Conservation (phyloP, 2,888 invertebrate species). For the Barypeithes pellucidus region DNA sequence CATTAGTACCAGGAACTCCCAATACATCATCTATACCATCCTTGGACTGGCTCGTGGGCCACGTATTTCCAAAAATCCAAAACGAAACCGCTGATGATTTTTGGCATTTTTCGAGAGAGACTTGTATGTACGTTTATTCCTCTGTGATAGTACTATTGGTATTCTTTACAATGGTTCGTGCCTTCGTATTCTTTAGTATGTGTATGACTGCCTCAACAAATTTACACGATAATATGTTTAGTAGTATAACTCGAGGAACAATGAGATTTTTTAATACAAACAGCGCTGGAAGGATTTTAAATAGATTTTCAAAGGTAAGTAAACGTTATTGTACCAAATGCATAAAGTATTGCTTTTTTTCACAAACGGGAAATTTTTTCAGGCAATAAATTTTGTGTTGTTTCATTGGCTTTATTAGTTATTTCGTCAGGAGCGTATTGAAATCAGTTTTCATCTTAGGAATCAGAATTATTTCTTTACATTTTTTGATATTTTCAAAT, state of each 20-base stretch:
- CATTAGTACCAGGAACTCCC: not conserved
- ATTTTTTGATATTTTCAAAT: too few relatives aligned
- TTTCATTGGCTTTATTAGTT: too few relatives aligned
- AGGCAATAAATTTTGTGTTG: too few relatives aligned
- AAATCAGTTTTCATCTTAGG: too few relatives aligned
- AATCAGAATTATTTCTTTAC: too few relatives aligned
- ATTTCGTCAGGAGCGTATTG: too few relatives aligned
- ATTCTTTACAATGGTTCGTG: slow-evolving; percentile 69
- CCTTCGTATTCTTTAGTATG: slow-evolving; percentile 73
- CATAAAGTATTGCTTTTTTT: too few relatives aligned
- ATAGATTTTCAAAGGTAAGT: slow-evolving; percentile 77
- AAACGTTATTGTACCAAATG: too few relatives aligned
- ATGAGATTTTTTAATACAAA: slow-evolving; percentile 81
- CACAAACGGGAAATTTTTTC: too few relatives aligned
- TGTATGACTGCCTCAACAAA: slow-evolving; percentile 73
- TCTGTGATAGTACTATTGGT: slow-evolving; percentile 70
- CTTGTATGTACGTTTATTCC: slow-evolving; percentile 67
- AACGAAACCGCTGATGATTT: slow-evolving; percentile 55
- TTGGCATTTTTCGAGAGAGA: slow-evolving; percentile 66
- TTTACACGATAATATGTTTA: slow-evolving; percentile 73
- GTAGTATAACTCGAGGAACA: slow-evolving; percentile 75
- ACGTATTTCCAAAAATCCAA: not conserved
- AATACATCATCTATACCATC: not conserved
- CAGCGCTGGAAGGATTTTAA: slow-evolving; percentile 76
- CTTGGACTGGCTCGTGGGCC: not conserved